Evolutionary conservation across 1,140 invertebrate genomes (phyloP).

Genomic region (Argopecten irradians): DNA sequence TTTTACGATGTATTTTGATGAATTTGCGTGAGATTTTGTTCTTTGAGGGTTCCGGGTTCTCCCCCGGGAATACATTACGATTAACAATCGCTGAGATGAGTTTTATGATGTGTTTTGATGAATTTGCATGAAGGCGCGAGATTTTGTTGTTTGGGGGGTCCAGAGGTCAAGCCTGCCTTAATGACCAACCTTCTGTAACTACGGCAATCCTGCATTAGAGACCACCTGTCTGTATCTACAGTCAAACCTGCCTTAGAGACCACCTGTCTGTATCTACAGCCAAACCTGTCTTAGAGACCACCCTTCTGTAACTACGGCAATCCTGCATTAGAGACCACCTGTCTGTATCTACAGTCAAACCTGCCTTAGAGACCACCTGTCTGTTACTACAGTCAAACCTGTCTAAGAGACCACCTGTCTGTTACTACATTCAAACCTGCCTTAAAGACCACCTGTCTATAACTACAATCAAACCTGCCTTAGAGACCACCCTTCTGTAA

Average conservation of each 20-base stretch:
- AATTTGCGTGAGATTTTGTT: no score
- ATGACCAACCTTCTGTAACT: neutral
- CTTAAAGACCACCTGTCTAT: neutral
- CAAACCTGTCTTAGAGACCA: neutral
- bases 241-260: neutral
- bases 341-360: neutral
- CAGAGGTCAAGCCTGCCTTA: neutral
- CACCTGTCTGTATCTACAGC: neutral
- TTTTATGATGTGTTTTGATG: no score
- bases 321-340: neutral
- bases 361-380: neutral
- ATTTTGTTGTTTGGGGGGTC: no score
- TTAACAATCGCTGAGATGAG: no score
- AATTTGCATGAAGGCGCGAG: no score
- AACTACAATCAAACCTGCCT: neutral
- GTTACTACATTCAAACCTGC: neutral
- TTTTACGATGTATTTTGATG: no score
- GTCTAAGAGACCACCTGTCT: neutral
- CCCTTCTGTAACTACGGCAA: neutral
- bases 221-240: neutral
- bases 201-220: neutral
- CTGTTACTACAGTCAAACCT: neutral
- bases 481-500: neutral
- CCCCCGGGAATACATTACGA: no score
- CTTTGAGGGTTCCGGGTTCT: no score